Evolutionary conservation across 2,113 vertebrate genomes (phyloP).

Genomic region (Lynx canadensis): DNA sequence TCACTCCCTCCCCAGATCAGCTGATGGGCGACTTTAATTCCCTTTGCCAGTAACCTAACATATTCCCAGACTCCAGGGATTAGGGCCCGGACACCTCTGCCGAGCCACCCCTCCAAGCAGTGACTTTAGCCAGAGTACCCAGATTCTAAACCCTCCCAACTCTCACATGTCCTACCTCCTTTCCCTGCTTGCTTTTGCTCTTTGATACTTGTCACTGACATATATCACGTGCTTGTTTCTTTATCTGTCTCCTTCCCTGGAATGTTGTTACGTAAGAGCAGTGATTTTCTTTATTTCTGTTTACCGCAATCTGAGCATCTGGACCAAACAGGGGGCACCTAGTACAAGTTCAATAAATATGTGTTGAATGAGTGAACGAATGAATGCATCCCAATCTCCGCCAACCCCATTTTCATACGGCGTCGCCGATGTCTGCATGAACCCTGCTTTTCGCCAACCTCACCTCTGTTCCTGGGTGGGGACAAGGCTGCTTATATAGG

Average conservation of each 20-base stretch:
- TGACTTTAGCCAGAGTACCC: background rate
- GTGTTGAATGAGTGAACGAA: background rate
- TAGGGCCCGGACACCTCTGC: rapidly evolving
- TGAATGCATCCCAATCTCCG: background rate
- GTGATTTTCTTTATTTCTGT: background rate
- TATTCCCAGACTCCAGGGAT: background rate
- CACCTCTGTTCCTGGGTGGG: constrained; percentile 51
- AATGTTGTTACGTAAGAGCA: background rate
- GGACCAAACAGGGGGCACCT: background rate
- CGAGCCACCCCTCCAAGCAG: background rate
- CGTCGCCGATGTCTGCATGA: constrained; percentile 58
- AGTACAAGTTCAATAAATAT: background rate
- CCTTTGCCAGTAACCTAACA: background rate
- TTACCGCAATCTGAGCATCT: background rate
- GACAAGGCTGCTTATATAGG: constrained; percentile 75
- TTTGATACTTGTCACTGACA: background rate
- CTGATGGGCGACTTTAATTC: background rate
- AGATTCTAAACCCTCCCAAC: background rate
- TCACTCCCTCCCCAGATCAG: background rate
- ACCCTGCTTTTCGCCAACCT: constrained; percentile 22
- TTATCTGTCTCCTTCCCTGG: background rate
- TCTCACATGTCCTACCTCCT: background rate
- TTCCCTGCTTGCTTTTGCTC: background rate
- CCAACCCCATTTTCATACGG: constrained; percentile 8
- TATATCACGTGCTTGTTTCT: background rate